These are phyloP conservation scores for Xestia sexstrigata DNA, from an alignment of 2,888 invertebrate species.

Conservation along the genomic window DNA sequence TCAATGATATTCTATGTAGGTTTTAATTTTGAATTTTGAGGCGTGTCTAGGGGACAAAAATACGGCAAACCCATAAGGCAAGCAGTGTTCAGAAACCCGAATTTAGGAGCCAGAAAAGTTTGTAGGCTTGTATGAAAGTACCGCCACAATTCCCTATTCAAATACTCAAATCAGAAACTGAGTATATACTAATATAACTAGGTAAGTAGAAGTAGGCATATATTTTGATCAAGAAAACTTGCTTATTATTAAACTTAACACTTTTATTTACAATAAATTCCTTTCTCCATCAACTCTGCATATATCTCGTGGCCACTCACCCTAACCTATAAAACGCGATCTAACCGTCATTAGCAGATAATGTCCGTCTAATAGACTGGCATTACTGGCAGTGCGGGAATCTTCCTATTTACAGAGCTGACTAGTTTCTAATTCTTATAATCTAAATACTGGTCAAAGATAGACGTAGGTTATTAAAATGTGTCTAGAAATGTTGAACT, in stretches of 20 bases:
- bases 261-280: not conserved
- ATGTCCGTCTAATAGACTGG: conserved; percentile 12
- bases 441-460: conserved; percentile 5
- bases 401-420: conserved; percentile 28
- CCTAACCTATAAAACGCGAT: conserved; percentile 27
- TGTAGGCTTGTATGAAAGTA: no score
- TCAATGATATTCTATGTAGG: no score
- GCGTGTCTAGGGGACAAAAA: no score
- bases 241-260: not conserved
- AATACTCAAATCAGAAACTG: not conserved
- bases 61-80: no score
- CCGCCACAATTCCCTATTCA: no score
- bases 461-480: conserved; percentile 11
- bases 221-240: no score
- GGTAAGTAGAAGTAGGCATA: no score
- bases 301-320: conserved; percentile 15
- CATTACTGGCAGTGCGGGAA: conserved; percentile 15
- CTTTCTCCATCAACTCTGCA: not conserved
- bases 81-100: no score
- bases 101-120: no score
- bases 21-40: no score
- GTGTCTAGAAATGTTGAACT: conserved; percentile 16
- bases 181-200: no score
- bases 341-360: conserved; percentile 40
- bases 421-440: conserved; percentile 31